phyloP scores from a whole-genome alignment of 2,113 vertebrate genomes.

The Eulemur macaco region DNA sequence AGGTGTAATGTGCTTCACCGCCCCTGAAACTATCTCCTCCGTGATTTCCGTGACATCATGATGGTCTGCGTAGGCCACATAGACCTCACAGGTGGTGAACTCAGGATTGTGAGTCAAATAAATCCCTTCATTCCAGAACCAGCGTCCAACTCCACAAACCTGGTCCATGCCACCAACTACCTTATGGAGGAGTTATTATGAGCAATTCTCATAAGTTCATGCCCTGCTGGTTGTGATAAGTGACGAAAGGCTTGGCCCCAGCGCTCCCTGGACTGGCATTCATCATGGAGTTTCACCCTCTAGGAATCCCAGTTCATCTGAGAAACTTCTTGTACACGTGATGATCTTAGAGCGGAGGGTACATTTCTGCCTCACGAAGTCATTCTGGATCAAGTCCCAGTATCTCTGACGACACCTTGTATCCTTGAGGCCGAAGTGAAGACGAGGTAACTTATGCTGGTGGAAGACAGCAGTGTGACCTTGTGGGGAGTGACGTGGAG shows the following conservation, averaged over 20 bases:
- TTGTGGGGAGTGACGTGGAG: constrained; percentile 90
- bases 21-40: constrained; percentile 95
- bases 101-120: constrained; percentile 98
- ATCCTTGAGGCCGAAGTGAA: constrained; percentile 99
- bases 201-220: constrained; percentile 98
- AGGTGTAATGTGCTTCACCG: constrained; percentile 95
- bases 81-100: constrained; percentile 99
- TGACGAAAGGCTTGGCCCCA: constrained; percentile 96
- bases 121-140: constrained; percentile 98
- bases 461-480: constrained; percentile 94
- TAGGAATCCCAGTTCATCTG: constrained; percentile 95
- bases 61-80: constrained; percentile 99
- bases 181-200: constrained; percentile 97
- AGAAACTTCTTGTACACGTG: constrained; percentile 94
- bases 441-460: constrained; percentile 97
- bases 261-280: constrained; percentile 96
- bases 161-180: constrained; percentile 97
- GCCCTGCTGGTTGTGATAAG: constrained; percentile 96
- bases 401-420: constrained; percentile 96
- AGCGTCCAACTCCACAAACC: constrained; percentile 96
- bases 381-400: constrained; percentile 97
- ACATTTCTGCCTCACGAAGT: constrained; percentile 95
- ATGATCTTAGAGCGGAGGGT: constrained; percentile 94
- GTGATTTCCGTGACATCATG: constrained; percentile 96
- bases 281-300: constrained; percentile 99